Evolutionary conservation across 2,797 vertebrate species (phyloP), one percentile per base, ranked within the genome.

Genomic region (Phataginus tetradactyla): DNA sequence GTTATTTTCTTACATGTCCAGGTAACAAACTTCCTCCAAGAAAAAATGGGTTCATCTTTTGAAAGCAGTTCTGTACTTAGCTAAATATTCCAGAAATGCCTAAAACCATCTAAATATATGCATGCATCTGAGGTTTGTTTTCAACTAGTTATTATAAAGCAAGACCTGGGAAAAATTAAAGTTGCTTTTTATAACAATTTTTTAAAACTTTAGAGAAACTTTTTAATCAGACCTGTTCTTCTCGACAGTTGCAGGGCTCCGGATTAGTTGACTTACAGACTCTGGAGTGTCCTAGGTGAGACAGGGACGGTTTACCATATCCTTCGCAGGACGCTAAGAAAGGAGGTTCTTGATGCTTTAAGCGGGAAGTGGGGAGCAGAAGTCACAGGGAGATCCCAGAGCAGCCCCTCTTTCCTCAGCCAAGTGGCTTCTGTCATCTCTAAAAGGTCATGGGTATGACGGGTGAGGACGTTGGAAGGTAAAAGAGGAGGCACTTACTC

Each of bases 51-150:
- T 57, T 27, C 29, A 25, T 71, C n/a, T 77, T 94, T 90, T 84
- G 29, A 61, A 89, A 85, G 37, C 10, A 86, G 63, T 72, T 84
- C 34, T 68, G 39, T 85, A 79, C n/a, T 87, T 66, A 93, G 42
- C 63, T 80, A 81, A 90, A 74, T 83, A 92, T 57, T 90, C 86
- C 91, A 32, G 49, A 95, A 74, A 74, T 78, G n/a, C 86, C 49
- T 90, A 66, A 81, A 92, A 77, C 72, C 45, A 75, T 39, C 51
- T 66, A 75, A 57, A 94, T 72, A 90, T 42, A 51, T 17, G 55
- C 8, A 32, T 37, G 29, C 4, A 78, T 37, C 72, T 88, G 59
- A 80, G 15, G 29, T 64, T 89, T 92, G n/a, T n/a, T 94, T 68
- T 93, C 39, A 74, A 45, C 21, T n/a, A 55, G 53, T 87, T 85